Conservation (phyloP, 2,797 vertebrate genomes). For the Syngnathus acus region DNA sequence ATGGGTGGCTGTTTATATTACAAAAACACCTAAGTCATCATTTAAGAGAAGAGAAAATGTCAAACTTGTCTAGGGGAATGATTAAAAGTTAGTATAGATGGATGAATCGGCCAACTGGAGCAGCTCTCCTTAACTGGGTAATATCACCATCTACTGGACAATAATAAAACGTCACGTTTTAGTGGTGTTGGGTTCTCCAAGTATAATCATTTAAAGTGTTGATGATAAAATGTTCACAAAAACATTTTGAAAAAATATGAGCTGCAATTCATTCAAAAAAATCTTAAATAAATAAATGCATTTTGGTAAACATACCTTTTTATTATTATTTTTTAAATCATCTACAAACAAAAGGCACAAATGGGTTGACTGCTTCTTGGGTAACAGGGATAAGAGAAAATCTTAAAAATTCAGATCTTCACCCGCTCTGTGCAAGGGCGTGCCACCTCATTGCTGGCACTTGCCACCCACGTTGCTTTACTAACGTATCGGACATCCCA, state of each 20-base stretch:
- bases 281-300: neutral
- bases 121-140: conserved; percentile 11
- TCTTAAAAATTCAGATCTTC: conserved; percentile 7
- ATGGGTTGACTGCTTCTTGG: neutral
- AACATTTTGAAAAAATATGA: neutral
- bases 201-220: neutral
- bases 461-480: conserved; percentile 40
- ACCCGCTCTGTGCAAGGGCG: conserved; percentile 21
- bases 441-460: conserved; percentile 6
- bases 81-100: neutral
- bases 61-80: neutral
- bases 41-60: neutral
- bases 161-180: neutral
- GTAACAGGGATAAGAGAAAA: conserved; percentile 7
- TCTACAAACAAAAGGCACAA: neutral
- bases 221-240: neutral
- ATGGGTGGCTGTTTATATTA: neutral
- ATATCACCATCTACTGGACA: conserved; percentile 62
- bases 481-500: conserved; percentile 16
- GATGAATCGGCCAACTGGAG: too few relatives aligned
- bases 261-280: neutral
- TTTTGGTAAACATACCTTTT: too few relatives aligned
- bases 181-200: neutral
- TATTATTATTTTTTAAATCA: too few relatives aligned
- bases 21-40: neutral